These are phyloP conservation scores for Fukomys damarensis DNA, from an alignment of 2,113 vertebrate species.

Conservation along the genomic window DNA sequence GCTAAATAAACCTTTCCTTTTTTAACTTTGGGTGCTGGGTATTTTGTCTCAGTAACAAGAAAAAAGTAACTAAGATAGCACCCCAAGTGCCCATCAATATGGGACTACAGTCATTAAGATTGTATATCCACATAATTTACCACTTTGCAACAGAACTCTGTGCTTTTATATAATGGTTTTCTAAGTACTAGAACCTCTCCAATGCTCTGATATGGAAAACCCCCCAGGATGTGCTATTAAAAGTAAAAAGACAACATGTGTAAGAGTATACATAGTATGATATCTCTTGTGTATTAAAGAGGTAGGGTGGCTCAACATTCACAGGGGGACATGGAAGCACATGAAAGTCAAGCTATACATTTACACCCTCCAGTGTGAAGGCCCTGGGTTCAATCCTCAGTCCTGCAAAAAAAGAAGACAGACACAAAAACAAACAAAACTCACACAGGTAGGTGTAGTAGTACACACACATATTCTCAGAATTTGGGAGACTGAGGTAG, in stretches of 20 bases:
- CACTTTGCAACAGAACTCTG: neutral
- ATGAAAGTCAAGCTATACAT: neutral
- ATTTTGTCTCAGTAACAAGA: too few relatives aligned
- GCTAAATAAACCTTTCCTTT: too few relatives aligned
- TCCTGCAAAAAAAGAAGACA: neutral
- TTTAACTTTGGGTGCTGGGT: too few relatives aligned
- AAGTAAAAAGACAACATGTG: neutral
- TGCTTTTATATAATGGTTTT: neutral
- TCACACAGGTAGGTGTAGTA: neutral
- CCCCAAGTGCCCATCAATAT: neutral
- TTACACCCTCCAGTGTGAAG: neutral
- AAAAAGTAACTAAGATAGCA: neutral
- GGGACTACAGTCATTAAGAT: neutral
- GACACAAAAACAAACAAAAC: neutral
- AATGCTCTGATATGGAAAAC: constrained; percentile 27
- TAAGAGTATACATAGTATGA: neutral
- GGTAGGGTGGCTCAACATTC: neutral
- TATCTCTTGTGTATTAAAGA: constrained; percentile 13
- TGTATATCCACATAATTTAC: constrained; percentile 6
- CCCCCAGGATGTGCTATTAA: constrained; percentile 7
- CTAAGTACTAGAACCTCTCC: neutral
- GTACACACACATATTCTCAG: neutral
- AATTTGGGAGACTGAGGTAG: neutral
- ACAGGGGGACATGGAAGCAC: neutral
- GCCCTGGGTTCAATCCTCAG: neutral